Evolutionary conservation across 1,140 invertebrate species (phyloP), one percentile per base, ranked within the genome.

Genomic region (Limonius californicus): DNA sequence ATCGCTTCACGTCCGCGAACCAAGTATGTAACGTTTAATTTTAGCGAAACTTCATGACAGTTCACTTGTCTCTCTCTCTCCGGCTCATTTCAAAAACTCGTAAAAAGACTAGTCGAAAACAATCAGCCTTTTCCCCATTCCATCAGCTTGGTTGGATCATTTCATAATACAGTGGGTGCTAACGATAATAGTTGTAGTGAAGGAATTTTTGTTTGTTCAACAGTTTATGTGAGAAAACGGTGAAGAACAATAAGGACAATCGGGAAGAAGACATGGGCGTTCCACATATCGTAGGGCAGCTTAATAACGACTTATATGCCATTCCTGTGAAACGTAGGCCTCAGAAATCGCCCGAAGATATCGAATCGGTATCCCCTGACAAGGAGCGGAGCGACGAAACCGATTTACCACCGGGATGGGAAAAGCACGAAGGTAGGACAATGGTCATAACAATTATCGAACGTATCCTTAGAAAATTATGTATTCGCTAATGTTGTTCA

Each of bases 391-490:
- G 79, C 53, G 75, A 74, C 42, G 73, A 78, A 53, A 79, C 79
- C 63, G 76, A 78, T 59, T 76, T 95, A 65, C 93, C 93, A 0
- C 82, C 87, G 0, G 94, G 94, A 1, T 96, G 94, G 94, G 92
- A 96, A 78, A 91, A 89, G 78, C 92, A 95, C 80, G 93, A 96
- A 84, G 93, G 92, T 92, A 76, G 18, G 35, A 42, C 27, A n/a
- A n/a, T n/a, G n/a, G n/a, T n/a, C n/a, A n/a, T n/a, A n/a, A n/a
- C n/a, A n/a, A n/a, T n/a, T 35, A 42, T 64, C 20, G 18, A 53
- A n/a, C n/a, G n/a, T n/a, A n/a, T n/a, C n/a, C n/a, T n/a, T n/a
- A n/a, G n/a, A n/a, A n/a, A n/a, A n/a, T n/a, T n/a, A n/a, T n/a
- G n/a, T n/a, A n/a, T n/a, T n/a, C n/a, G n/a, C n/a, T n/a, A n/a